Conservation (phyloP, 2,113 vertebrate genomes). For the Eidolon helvum region DNA sequence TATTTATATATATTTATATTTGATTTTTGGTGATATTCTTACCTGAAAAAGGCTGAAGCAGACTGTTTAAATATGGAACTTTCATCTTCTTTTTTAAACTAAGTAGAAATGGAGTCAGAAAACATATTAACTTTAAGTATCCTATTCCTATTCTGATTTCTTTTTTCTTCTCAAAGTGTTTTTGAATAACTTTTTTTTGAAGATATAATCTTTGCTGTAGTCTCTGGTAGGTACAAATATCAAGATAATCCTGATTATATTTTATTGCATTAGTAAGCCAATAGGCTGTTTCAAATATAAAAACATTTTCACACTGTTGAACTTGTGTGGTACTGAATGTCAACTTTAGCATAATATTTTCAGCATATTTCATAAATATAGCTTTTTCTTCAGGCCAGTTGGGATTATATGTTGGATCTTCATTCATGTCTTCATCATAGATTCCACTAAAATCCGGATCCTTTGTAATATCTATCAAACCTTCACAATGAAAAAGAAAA, state of each 20-base stretch:
- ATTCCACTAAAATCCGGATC: conserved; percentile 83
- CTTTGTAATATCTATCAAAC: conserved; percentile 80
- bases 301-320: conserved; percentile 81
- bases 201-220: conserved; percentile 82
- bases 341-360: conserved; percentile 80
- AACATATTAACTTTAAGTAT: conserved; percentile 82
- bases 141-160: conserved; percentile 78
- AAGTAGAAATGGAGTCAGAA: conserved; percentile 82
- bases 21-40: conserved; percentile 16
- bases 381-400: conserved; percentile 78
- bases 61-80: conserved; percentile 79
- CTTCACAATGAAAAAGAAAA: conserved; percentile 61
- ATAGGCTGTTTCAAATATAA: conserved; percentile 80
- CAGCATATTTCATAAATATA: conserved; percentile 81
- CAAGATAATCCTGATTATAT: conserved; percentile 78
- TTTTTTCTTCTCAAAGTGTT: conserved; percentile 79
- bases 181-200: conserved; percentile 81
- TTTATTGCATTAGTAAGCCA: conserved; percentile 77
- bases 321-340: conserved; percentile 76
- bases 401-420: conserved; percentile 84
- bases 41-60: conserved; percentile 83
- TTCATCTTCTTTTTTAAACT: conserved; percentile 84
- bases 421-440: conserved; percentile 76
- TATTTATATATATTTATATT: background rate
- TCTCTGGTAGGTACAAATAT: conserved; percentile 79